Percentiles rank a stretch among this genome's conserved stretches.
These are phyloP conservation scores for Muscidifurax raptorellus DNA, from an alignment of 1,140 invertebrate species.

Conservation along the genomic window DNA sequence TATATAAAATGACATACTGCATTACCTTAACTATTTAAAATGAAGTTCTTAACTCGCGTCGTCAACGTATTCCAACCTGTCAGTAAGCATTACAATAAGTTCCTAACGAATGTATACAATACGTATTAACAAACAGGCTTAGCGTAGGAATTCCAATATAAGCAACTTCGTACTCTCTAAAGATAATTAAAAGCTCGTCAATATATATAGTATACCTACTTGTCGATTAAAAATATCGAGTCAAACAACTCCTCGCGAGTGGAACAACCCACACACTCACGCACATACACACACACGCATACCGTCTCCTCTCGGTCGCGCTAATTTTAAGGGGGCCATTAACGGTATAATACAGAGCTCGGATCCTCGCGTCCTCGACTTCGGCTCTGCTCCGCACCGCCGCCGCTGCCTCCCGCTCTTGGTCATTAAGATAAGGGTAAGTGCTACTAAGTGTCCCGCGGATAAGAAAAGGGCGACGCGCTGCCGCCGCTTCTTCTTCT, in stretches of 20 bases:
- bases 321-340: conserved; percentile 66
- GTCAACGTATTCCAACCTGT: no score
- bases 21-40: no score
- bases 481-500: conserved; percentile 17
- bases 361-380: background rate
- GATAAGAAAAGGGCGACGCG: conserved; percentile 66
- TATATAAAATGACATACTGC: no score
- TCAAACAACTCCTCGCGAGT: background rate
- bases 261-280: background rate
- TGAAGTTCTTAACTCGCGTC: no score
- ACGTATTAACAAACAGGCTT: no score
- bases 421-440: conserved; percentile 76
- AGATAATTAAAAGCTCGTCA: no score
- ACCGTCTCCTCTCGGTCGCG: background rate
- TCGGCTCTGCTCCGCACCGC: background rate
- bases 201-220: no score
- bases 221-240: no score
- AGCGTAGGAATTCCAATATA: no score
- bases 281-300: background rate
- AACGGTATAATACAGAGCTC: conserved; percentile 63
- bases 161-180: no score
- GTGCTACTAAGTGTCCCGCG: conserved; percentile 75
- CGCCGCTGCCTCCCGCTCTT: conserved; percentile 63
- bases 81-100: no score
- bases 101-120: no score